These are phyloP conservation scores for Drosophila punjabiensis DNA, from an alignment of 1,140 invertebrate genomes.

Conservation along the genomic window DNA sequence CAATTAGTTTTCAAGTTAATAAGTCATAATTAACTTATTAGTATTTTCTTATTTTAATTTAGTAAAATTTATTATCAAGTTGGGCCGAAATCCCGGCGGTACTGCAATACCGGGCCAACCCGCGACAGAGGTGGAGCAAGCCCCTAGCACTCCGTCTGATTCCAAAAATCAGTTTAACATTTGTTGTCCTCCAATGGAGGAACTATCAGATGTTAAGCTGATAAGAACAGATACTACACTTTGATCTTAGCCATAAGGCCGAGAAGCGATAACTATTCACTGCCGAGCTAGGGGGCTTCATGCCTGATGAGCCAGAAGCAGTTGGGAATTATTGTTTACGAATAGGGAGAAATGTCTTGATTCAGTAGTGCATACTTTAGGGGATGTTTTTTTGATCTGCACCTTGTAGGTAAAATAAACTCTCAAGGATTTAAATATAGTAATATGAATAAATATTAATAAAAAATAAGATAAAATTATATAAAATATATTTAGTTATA, in stretches of 20 bases:
- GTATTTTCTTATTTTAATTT: not conserved
- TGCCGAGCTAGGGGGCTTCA: not conserved
- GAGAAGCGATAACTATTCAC: slow-evolving; percentile 85
- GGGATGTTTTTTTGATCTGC: not conserved
- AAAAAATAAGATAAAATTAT: no score
- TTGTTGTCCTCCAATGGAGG: not conserved
- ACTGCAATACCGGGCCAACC: slow-evolving; percentile 86
- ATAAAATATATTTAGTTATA: no score
- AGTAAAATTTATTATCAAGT: slow-evolving; percentile 41
- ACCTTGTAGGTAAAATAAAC: not conserved
- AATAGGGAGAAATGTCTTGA: not conserved
- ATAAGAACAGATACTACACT: slow-evolving; percentile 89
- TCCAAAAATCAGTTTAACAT: not conserved
- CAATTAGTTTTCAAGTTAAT: not conserved
- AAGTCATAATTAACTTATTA: no score
- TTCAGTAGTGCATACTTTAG: not conserved
- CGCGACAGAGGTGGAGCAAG: slow-evolving; percentile 50
- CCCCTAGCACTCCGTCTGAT: slow-evolving; percentile 74
- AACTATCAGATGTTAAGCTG: slow-evolving; percentile 81
- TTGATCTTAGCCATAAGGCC: slow-evolving; percentile 87
- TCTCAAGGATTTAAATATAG: not conserved
- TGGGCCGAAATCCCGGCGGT: slow-evolving; percentile 79
- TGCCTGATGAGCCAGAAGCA: not conserved
- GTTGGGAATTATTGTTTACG: not conserved
- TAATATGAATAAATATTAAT: not conserved